Evolutionary conservation across 2,888 invertebrate species (phyloP).

Genomic region (Pollenia labialis): DNA sequence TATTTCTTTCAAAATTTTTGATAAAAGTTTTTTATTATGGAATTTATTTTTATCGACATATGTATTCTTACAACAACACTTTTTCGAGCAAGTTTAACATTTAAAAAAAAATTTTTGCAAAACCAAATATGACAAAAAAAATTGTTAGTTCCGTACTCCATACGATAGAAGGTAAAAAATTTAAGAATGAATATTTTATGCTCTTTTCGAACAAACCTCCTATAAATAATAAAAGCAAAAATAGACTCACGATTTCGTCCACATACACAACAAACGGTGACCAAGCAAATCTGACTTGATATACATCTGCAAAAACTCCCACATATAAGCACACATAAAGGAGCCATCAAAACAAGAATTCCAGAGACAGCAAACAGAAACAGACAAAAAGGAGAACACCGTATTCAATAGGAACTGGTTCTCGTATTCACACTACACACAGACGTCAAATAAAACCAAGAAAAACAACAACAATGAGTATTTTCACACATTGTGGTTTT

Average conservation of each 20-base stretch:
- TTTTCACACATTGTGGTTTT: constrained; percentile 71
- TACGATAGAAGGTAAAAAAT: no score
- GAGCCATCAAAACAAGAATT: constrained; percentile 47
- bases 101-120: no score
- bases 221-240: background rate
- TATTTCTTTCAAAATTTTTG: no score
- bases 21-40: no score
- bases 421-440: background rate
- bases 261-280: constrained; percentile 39
- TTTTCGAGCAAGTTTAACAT: no score
- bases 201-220: background rate
- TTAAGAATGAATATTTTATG: background rate
- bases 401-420: background rate
- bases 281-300: constrained; percentile 56
- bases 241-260: constrained; percentile 20
- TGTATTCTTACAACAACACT: no score
- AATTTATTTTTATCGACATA: no score
- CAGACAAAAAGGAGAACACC: background rate
- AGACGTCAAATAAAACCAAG: constrained; percentile 7
- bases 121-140: no score
- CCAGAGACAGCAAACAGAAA: constrained; percentile 43
- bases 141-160: no score
- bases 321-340: background rate
- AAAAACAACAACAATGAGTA: constrained; percentile 53
- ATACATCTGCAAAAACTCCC: constrained; percentile 18